phyloP scores from a whole-genome alignment of 2,888 invertebrate genomes.

The Tipula helvola region DNA sequence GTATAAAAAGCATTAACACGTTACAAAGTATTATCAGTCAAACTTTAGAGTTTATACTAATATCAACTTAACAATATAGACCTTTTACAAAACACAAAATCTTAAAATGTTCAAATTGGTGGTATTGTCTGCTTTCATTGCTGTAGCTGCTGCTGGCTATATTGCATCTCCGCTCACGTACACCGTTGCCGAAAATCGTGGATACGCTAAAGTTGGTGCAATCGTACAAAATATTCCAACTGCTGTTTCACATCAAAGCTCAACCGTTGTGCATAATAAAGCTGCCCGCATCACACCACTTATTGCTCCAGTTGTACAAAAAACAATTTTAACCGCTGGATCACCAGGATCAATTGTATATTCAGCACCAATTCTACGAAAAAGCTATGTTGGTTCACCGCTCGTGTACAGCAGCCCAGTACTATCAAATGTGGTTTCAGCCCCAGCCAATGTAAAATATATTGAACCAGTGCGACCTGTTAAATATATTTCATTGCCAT shows the following conservation, averaged over 20 bases:
- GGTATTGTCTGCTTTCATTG: constrained; percentile 44
- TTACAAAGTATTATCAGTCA: neutral
- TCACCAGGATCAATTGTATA: constrained; percentile 15
- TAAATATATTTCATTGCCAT: neutral
- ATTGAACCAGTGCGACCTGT: neutral
- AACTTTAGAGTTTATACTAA: neutral
- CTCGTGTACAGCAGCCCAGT: neutral
- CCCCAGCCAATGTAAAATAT: neutral
- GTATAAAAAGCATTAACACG: neutral
- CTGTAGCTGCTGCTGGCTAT: constrained; percentile 37
- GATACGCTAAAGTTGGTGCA: neutral
- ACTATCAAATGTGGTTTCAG: neutral
- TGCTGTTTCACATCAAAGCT: neutral
- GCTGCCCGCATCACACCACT: neutral
- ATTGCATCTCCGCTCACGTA: constrained; percentile 37
- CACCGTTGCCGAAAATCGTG: constrained; percentile 28
- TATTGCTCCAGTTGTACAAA: constrained; percentile 15
- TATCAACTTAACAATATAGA: neutral
- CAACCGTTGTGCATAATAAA: neutral
- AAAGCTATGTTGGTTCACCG: neutral
- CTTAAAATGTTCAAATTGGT: constrained; percentile 34
- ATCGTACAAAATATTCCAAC: neutral
- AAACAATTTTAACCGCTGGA: constrained; percentile 22
- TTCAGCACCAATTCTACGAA: neutral
- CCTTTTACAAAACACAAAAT: neutral